Evolutionary conservation across 2,797 vertebrate species (phyloP), one percentile per base, ranked within the genome.

Genomic region (Remorina albescens): DNA sequence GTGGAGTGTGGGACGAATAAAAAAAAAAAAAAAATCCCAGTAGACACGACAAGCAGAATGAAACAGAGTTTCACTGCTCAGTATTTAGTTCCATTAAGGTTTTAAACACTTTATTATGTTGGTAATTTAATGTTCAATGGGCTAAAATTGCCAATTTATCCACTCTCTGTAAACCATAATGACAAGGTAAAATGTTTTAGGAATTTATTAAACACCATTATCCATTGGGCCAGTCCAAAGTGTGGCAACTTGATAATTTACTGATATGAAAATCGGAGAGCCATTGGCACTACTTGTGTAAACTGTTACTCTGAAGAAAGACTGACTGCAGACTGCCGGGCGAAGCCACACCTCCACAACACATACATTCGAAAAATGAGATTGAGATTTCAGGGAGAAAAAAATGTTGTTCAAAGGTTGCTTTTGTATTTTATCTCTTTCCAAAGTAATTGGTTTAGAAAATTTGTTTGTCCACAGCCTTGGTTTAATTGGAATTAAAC

Each of bases 401-500:
- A 73, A 88, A 71, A 66, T 84, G 64, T 85, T 87, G 82, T 79
- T 89, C 71, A 91, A 86, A 90, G 86, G 83, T 87, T 86, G 71
- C 28, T 26, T 41, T 62, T 70, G 46, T 61, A 69, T 87, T 88
- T 91, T 87, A 90, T 92, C 88, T 85, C 59, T 55, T 78, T 66
- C 73, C 55, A 68, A 65, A 81, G 83, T 91, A 93, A 94, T 88
- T 92, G 91, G 81, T 86, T 90, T 88, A 73, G 85, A 86, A 91
- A 90, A 90, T 84, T 21, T 87, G 85, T 91, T 91, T 91, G 88
- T 91, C 86, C 84, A 86, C 81, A 76, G 69, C 60, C 54, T 62
- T 70, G 70, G 68, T 89, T 90, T 91, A 91, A 93, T 92, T 93
- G 86, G 87, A 89, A 88, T 87, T 88, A 86, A 94, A 91, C 84